Evolutionary conservation across 1,140 invertebrate species (phyloP).

Genomic region (Drosophila murphyi): DNA sequence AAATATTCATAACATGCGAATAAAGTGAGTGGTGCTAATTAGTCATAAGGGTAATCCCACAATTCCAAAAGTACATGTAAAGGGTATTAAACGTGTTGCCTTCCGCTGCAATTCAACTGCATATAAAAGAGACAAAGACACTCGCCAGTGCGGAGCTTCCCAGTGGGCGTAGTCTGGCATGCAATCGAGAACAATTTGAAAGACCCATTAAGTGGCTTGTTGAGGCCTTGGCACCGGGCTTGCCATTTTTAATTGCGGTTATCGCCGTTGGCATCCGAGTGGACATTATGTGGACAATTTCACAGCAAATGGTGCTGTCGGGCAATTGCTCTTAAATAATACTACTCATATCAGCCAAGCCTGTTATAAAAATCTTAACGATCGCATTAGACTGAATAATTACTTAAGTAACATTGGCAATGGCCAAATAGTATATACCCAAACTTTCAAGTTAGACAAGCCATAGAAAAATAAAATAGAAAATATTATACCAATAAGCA

Average conservation of each 20-base stretch:
- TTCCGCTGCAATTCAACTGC: constrained; percentile 8
- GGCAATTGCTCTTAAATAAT: constrained; percentile 1
- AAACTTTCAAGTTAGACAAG: no score
- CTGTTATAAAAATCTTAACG: background rate
- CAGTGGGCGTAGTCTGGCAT: constrained; percentile 23
- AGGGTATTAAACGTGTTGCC: constrained; percentile 16
- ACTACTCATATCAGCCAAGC: background rate
- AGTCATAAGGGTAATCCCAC: background rate
- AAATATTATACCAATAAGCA: background rate
- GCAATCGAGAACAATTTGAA: constrained; percentile 44
- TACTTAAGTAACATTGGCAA: background rate
- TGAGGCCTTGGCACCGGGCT: constrained; percentile 29
- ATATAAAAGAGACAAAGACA: constrained; percentile 9
- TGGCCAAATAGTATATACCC: background rate
- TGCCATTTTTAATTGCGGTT: constrained; percentile 44
- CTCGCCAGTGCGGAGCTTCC: background rate
- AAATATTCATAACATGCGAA: background rate
- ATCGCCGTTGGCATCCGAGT: constrained; percentile 14
- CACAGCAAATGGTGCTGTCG: background rate
- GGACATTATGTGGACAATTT: constrained; percentile 19
- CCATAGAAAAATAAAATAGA: no score
- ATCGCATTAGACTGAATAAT: background rate
- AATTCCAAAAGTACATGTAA: background rate
- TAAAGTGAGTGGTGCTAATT: background rate
- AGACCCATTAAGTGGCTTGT: constrained; percentile 50